Evolutionary conservation across 2,888 invertebrate species (phyloP).

Genomic region (Celastrina argiolus): DNA sequence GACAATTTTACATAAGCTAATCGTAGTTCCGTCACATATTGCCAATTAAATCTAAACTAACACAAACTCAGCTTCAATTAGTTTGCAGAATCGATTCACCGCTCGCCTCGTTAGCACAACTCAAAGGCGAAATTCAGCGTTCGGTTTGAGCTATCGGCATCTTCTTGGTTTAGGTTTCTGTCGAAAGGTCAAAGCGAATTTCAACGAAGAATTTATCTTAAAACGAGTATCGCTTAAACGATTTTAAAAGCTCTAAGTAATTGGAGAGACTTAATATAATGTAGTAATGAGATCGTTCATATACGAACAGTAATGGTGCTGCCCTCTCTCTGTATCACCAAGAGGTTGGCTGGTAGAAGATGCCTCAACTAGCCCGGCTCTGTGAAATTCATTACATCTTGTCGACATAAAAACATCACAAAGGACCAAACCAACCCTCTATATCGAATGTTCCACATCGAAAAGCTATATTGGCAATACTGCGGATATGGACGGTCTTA

Average conservation of each 20-base stretch:
- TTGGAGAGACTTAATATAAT: too few relatives aligned
- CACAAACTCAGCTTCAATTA: neutral
- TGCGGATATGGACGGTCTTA: too few relatives aligned
- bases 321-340: too few relatives aligned
- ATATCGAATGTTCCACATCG: too few relatives aligned
- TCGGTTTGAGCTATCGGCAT: slow-evolving; percentile 2
- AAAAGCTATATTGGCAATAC: too few relatives aligned
- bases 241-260: neutral
- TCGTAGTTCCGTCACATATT: neutral
- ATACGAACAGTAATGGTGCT: too few relatives aligned
- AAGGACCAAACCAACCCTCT: too few relatives aligned
- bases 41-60: slow-evolving; percentile 13
- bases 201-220: neutral
- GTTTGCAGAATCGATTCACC: neutral
- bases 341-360: too few relatives aligned
- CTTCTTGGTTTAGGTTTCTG: neutral
- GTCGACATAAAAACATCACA: too few relatives aligned
- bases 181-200: neutral
- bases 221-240: neutral
- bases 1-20: neutral
- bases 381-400: too few relatives aligned
- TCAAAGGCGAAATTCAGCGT: slow-evolving; percentile 1
- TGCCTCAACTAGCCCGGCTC: too few relatives aligned
- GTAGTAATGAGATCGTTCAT: too few relatives aligned
- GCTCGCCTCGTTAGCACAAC: neutral